Base-by-base conservation (phyloP, 2,113 vertebrate genomes). In the Lepus europaeus region DNA sequence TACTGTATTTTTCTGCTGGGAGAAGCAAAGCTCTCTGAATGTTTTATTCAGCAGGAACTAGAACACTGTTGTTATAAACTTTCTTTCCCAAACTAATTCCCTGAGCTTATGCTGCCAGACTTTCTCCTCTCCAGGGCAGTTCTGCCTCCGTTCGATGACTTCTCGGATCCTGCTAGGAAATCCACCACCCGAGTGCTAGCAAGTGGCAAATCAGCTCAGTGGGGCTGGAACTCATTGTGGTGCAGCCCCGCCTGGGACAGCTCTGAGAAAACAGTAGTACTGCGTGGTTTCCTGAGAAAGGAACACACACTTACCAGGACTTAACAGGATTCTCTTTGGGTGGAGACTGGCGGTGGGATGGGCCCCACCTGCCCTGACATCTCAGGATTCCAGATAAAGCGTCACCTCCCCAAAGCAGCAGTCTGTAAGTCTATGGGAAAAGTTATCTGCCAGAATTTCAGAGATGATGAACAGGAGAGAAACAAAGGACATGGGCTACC, bases 41-140 rank as follows among this genome's bases (percentile, higher is more conserved):
- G 92, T 95, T 97, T 96, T 93, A 97, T 97, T 95, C 96, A 96
- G 45, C 90, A 95, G 94, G 69, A 95, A 95, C 90, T 79, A 73
- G 78, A 94, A 81, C 82, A 85, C 82, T 95, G 82, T 94, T 95
- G 95, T 94, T 95, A 96, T 78, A 97, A 93, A 93, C 92, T 96
- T 96, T 92, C 89, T 92, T 91, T 95, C 51, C 53, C 68, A 91
- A 94, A 95, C 53, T 56, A 95, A 92, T 80, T 97, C 95, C 83
- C 83, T 82, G 89, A 89, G 78, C 88, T 76, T 45, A 51, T 56
- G 51, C 83, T 93, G 83, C 85, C 91, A 94, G 82, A 78, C 93
- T 80, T 66, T 59, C 70, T 94, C 36, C 73, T 94, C 95, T 95
- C 90, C 29, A 10, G 36, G 70, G 76, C 66, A 83, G 31, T 49